These are phyloP conservation scores for Poecilia picta DNA, from an alignment of 2,797 vertebrate genomes.

Conservation along the genomic window DNA sequence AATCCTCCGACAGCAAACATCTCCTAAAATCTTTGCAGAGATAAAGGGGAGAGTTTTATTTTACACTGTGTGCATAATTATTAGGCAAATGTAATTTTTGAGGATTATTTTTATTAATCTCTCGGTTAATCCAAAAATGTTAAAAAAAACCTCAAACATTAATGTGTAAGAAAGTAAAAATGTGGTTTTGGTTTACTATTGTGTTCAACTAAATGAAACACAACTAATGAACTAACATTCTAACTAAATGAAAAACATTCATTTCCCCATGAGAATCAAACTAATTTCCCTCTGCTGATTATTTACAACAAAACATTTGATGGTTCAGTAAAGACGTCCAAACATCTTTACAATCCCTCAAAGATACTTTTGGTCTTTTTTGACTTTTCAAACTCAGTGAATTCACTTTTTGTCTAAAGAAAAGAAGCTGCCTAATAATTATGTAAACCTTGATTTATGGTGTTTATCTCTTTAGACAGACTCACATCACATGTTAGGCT, in stretches of 20 bases:
- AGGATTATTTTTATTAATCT: not conserved
- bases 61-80: constrained; percentile 6
- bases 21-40: constrained; percentile 29
- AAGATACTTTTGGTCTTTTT: not conserved
- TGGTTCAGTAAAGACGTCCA: not conserved
- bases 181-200: not conserved
- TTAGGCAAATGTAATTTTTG: not conserved
- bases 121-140: not conserved
- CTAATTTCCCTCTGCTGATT: not conserved
- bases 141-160: not conserved
- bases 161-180: not conserved
- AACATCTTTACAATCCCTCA: not conserved
- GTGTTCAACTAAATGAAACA: too few species aligned
- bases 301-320: not conserved
- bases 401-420: not conserved
- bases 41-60: not conserved
- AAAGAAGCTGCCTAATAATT: not conserved
- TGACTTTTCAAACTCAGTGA: not conserved
- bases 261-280: not conserved
- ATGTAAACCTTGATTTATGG: not conserved
- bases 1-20: constrained; percentile 26
- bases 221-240: too few species aligned
- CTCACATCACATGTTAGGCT: not conserved
- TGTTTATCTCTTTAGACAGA: not conserved
- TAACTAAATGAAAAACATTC: too few species aligned